phyloP scores from a whole-genome alignment of 2,113 vertebrate genomes.

The Hystrix brachyura region DNA sequence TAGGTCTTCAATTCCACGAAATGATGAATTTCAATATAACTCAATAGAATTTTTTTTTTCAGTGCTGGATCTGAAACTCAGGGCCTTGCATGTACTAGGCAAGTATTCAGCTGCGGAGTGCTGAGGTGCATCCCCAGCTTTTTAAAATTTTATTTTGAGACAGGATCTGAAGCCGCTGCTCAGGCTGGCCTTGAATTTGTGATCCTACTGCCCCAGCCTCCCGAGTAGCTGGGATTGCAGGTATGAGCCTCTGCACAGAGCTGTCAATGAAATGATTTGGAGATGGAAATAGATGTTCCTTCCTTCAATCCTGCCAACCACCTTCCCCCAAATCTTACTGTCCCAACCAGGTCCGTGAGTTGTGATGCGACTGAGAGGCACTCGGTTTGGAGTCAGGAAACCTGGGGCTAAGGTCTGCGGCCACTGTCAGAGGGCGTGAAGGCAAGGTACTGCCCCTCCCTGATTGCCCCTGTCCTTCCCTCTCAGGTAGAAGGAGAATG shows the following conservation, averaged over 20 bases:
- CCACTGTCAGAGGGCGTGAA: accelerated
- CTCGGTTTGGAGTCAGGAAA: background rate
- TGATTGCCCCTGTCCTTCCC: background rate
- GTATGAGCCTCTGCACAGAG: background rate
- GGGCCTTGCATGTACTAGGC: background rate
- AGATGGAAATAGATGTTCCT: background rate
- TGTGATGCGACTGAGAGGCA: background rate
- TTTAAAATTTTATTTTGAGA: background rate
- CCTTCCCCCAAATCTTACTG: background rate
- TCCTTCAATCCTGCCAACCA: background rate
- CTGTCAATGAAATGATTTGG: background rate
- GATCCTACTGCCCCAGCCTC: background rate
- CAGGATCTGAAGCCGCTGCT: background rate
- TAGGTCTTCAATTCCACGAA: conserved; percentile 2
- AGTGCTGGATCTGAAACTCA: background rate
- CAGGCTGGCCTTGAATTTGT: background rate
- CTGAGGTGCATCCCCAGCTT: background rate
- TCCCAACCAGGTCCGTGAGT: background rate
- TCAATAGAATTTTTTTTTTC: background rate
- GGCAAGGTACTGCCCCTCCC: background rate
- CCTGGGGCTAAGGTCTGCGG: no score
- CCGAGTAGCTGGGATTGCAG: background rate
- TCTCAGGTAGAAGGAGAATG: background rate
- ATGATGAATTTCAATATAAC: background rate
- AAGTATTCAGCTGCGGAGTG: background rate